A percentile compares a stretch with the other conserved stretches of the same genome.
These are phyloP conservation scores for Lepidurus couesii DNA, from an alignment of 1,140 invertebrate species.

Conservation along the genomic window DNA sequence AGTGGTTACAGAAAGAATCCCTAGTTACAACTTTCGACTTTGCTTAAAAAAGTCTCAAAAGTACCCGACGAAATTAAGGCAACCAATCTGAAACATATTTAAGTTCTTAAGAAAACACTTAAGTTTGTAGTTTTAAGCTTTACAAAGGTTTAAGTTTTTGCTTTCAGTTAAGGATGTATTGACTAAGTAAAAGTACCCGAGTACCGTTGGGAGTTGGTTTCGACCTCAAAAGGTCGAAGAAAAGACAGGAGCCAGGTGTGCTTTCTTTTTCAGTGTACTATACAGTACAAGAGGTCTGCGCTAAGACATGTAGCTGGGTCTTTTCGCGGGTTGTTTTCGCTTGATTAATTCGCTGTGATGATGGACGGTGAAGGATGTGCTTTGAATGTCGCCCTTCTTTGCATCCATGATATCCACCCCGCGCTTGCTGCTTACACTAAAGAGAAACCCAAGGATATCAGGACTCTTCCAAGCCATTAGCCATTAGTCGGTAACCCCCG, in stretches of 20 bases:
- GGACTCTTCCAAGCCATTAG: slow-evolving; percentile 10
- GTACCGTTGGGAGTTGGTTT: neutral
- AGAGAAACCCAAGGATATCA: slow-evolving; percentile 4
- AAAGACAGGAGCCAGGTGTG: neutral
- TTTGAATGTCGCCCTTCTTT: slow-evolving; percentile 8
- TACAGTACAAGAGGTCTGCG: neutral
- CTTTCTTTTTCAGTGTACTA: neutral
- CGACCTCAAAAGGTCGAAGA: neutral
- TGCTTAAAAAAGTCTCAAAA: neutral
- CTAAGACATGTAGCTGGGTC: neutral
- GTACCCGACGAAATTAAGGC: too few relatives aligned
- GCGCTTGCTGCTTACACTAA: neutral
- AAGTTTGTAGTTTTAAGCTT: too few relatives aligned
- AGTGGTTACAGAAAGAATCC: neutral
- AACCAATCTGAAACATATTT: too few relatives aligned
- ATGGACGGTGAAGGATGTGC: slow-evolving; percentile 17
- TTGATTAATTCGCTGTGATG: slow-evolving; percentile 19
- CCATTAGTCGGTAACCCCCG: slow-evolving; percentile 20
- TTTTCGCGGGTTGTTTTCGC: slow-evolving; percentile 14
- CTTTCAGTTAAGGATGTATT: too few relatives aligned
- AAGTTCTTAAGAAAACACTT: too few relatives aligned
- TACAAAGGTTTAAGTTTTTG: too few relatives aligned
- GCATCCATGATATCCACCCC: slow-evolving; percentile 3
- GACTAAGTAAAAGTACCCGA: neutral
- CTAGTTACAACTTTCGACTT: neutral